Evolutionary conservation across 64 coral and sea anemone genomes (phyloP), one percentile per base, ranked within the genome.

Genomic region (Astreopora myriophthalma): DNA sequence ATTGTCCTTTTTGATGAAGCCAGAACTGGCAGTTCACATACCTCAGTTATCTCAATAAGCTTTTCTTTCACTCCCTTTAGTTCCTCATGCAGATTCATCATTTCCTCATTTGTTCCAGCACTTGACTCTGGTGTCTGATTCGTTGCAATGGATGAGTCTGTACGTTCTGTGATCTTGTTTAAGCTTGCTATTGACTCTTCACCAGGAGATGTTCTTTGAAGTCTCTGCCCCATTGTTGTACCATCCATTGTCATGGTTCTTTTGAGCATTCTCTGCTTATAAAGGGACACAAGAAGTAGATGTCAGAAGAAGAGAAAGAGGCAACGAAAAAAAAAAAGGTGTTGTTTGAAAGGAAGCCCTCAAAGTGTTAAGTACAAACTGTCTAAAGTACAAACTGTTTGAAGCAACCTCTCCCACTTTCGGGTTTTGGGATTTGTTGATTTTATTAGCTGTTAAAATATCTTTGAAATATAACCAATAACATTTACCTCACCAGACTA

Each of bases 21-120:
- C 4, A 46, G 11, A 46, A 11, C 42, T 46, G 42, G 42, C 61
- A 9, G 20, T 9, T 7, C 73, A 52, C 0, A 30, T 76, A 94
- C 93, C 87, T 94, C 63, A 36, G 93, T 94, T 34, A 94, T 48
- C 14, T 85, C 79, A 69, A 85, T 42, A 26, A 82, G 85, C 34
- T 97, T 90, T 22, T 94, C 64, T 64, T 91, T 97, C 87, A 90
- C 66, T 11, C 90, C 61, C 7, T 93, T 89, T 6, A 97, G 36
- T 34, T 97, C 95, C 30, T 90, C 80, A 51, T 66, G 88, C 52
- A 97, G 39, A 28, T 91, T 91, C 65, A 26, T 82, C 35, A 89
- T 27, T 68, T 89, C 87, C n/a, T 89, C 74, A 24, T 42, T 36
- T 46, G 22, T 30, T 26, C 5, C 69, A 24, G 36, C 24, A 34